Percentiles rank a stretch among this genome's conserved stretches.
phyloP scores from a whole-genome alignment of 1,140 invertebrate genomes.

The Pollicipes pollicipes region DNA sequence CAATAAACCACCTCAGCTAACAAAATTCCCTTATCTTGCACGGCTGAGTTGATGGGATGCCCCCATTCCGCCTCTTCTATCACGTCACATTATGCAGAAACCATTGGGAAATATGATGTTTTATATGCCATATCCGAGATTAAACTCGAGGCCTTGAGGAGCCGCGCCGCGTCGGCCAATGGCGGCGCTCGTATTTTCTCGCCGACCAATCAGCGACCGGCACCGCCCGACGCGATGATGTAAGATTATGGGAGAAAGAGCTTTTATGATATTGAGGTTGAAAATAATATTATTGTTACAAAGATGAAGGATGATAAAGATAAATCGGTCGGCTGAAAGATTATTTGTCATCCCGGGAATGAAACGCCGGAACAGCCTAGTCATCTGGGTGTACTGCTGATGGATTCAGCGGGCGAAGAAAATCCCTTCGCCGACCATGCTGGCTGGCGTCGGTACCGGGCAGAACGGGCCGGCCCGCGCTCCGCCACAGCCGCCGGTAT shows the following conservation, averaged over 20 bases:
- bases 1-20: neutral
- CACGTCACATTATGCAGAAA: neutral
- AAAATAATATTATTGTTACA: conserved; percentile 2
- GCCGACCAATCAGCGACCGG: neutral
- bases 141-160: neutral
- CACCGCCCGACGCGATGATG: neutral
- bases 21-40: neutral
- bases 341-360: neutral
- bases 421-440: neutral
- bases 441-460: too few relatives aligned
- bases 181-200: neutral
- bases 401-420: neutral
- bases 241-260: conserved; percentile 2
- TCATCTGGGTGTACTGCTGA: neutral
- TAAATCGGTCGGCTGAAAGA: neutral
- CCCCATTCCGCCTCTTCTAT: neutral
- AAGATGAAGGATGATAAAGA: neutral
- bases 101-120: conserved; percentile 2
- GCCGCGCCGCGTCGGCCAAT: neutral
- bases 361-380: neutral
- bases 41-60: neutral
- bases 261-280: conserved; percentile 2
- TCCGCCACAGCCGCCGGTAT: too few relatives aligned
- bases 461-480: neutral
- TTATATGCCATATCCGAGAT: conserved; percentile 2